Evolutionary conservation across 2,797 vertebrate species (phyloP), one percentile per base, ranked within the genome.

Genomic region (Diceros bicornis): DNA sequence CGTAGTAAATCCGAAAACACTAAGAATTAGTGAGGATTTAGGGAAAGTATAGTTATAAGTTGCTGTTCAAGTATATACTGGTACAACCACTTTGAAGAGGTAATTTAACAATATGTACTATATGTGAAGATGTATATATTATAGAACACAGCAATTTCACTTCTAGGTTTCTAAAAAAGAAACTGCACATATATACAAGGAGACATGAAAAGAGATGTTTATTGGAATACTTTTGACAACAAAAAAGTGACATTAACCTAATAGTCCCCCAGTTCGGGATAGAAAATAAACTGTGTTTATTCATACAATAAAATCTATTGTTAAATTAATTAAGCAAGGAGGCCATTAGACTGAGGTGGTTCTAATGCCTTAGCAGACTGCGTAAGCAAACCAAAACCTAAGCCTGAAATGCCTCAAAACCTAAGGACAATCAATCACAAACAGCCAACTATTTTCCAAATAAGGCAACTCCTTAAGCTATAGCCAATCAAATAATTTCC

Each of bases 311-410:
- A 52, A 69, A 74, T 50, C 18, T 55, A 75, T 7, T 64, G 75
- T n/a, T 61, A 61, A 93, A 78, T 68, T 93, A 93, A 79, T 71
- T 71, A 88, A 93, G 74, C n/a, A 52, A 62, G 57, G 75, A 81
- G 64, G 4, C n/a, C 75, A 32, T 52, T 41, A 72, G 75, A 25
- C n/a, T 72, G 55, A 88, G n/a, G 16, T 29, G 23, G 37, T 23
- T 78, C 14, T 41, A 57, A 64, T 68, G 21, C 41, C 44, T 62
- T 62, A 62, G 25, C 10, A 52, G 44, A 20, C 41, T 41, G 62
- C 10, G 25, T 34, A 57, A 71, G 25, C 62, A 32, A 69, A 61
- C 41, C 25, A 71, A 87, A 91, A 32, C 25, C 62, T 59, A 78
- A 87, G 23, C 18, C 72, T 78, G 61, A 87, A 69, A 93, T 57